Evolutionary conservation across 2,113 vertebrate species (phyloP), one percentile per base, ranked within the genome.

Genomic region (Eulacestoma nigropectus): DNA sequence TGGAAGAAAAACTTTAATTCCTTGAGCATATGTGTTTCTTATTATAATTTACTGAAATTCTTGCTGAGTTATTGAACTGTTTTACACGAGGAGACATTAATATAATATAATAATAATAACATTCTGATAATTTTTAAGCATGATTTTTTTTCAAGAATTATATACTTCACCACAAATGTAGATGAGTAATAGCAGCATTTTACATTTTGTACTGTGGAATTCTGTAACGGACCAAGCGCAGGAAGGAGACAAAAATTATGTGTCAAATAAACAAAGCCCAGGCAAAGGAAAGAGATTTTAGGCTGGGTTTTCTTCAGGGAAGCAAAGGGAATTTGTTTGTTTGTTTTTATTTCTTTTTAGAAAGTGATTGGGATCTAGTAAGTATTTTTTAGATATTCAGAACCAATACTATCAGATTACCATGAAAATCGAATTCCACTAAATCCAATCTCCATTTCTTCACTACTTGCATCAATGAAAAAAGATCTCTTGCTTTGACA

Each of bases 331-430:
- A 76, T 44, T 57, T 32, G 16, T 1, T 57, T 52, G 10, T 16
- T 50, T 57, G 13, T 16, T 39, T 64, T 42, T 26, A 26, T 49
- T 53, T 67, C 14, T 22, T 83, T 82, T 70, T 32, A 27, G 5
- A 16, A 63, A n/a, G 4, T 23, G 6, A 13, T 14, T 56, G 8
- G 13, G 8, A 73, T 10, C 6, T 57, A 22, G 10, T 37, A 16
- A 15, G 22, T 23, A n/a, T 42, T 80, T 78, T 74, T 30, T 11
- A 23, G 6, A 2, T 18, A 44, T 64, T 4, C 10, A 56, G 35
- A 56, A 57, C 0, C 2, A 76, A 17, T 29, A 13, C 4, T 26
- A 16, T 23, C 9, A 59, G 2, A 42, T 29, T 41, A 49, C 1
- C 1, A 4, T 7, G 12, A 23, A 94, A 67, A 20, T 52, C 15